phyloP scores from a whole-genome alignment of 2,888 invertebrate genomes.

The Koerneria pararmatus region DNA sequence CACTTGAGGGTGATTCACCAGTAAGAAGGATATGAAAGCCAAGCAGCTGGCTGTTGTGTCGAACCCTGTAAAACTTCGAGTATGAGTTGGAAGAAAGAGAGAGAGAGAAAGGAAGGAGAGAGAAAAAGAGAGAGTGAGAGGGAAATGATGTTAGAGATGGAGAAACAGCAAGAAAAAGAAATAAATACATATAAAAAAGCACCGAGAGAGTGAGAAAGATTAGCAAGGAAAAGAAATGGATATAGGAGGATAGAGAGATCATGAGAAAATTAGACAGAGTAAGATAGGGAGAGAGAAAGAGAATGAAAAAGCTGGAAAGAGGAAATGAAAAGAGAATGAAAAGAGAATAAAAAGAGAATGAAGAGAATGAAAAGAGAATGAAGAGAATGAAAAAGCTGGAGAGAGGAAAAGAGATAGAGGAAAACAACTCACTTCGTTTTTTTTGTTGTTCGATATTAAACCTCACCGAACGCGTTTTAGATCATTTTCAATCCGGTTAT shows the following conservation, averaged over 20 bases:
- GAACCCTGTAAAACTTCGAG: slow-evolving; percentile 64
- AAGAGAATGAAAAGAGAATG: background rate
- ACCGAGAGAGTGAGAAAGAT: too few relatives aligned
- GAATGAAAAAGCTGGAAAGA: too few relatives aligned
- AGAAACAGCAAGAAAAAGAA: too few relatives aligned
- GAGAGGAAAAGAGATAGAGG: background rate
- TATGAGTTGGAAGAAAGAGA: too few relatives aligned
- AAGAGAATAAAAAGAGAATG: background rate
- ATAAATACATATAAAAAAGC: too few relatives aligned
- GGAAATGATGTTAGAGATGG: too few relatives aligned
- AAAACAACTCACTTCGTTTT: background rate
- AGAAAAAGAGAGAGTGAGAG: too few relatives aligned
- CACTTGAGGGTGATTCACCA: slow-evolving; percentile 61
- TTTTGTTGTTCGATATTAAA: background rate
- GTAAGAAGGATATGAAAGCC: slow-evolving; percentile 62
- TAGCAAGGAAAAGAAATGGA: too few relatives aligned
- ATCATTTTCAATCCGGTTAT: too few relatives aligned
- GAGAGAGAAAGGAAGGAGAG: too few relatives aligned
- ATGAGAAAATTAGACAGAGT: too few relatives aligned
- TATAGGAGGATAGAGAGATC: too few relatives aligned
- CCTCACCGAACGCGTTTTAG: slow-evolving; percentile 1
- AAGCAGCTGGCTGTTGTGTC: slow-evolving; percentile 65
- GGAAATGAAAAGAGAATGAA: background rate
- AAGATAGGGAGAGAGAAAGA: background rate
- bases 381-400: background rate